Evolutionary conservation across 2,113 vertebrate genomes (phyloP).

Genomic region (Pongo pygmaeus): DNA sequence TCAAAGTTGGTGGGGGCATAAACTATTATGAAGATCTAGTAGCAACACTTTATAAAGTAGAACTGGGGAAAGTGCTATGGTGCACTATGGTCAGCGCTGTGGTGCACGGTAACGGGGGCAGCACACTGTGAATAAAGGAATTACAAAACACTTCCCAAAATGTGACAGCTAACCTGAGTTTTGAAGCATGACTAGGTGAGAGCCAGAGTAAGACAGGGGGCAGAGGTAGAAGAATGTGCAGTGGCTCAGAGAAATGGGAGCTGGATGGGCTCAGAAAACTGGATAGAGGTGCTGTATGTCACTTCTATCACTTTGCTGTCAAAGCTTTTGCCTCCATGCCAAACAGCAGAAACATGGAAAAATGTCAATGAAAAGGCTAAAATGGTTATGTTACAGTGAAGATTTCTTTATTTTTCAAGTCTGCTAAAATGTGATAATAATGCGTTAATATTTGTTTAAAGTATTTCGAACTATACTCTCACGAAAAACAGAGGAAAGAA

Average conservation of each 20-base stretch:
- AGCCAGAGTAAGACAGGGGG: not conserved
- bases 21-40: not conserved
- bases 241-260: not conserved
- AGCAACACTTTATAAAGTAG: too few species aligned
- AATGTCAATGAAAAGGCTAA: not conserved
- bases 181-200: not conserved
- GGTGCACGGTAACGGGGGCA: fast-evolving
- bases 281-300: too few species aligned
- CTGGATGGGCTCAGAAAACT: not conserved
- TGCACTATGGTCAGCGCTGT: too few species aligned
- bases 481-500: not conserved
- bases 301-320: not conserved
- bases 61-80: too few species aligned
- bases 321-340: not conserved
- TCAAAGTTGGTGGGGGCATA: not conserved
- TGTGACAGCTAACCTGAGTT: not conserved
- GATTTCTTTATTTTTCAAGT: not conserved
- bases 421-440: not conserved
- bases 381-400: not conserved
- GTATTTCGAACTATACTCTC: not conserved
- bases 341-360: not conserved
- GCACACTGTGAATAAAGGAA: fast-evolving
- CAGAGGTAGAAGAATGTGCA: not conserved
- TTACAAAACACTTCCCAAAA: not conserved
- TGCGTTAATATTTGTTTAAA: not conserved